Percentiles rank a stretch among this genome's conserved stretches.
These are phyloP conservation scores for Orbicella faveolata DNA, from an alignment of 64 coral and sea anemone species.

Conservation along the genomic window DNA sequence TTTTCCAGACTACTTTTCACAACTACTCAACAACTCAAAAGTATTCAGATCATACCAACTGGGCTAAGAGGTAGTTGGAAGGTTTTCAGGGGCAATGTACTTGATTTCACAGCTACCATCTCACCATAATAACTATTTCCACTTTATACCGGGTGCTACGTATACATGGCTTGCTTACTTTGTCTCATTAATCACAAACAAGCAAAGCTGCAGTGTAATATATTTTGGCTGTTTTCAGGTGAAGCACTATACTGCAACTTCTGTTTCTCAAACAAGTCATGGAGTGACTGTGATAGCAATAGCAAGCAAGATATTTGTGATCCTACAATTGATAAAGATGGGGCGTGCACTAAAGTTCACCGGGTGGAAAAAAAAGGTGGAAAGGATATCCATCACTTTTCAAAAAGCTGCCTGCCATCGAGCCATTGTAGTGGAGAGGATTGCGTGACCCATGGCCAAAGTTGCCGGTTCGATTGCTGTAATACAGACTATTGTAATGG, in stretches of 20 bases:
- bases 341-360: not conserved
- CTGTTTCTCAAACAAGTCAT: not conserved
- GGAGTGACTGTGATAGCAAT: not conserved
- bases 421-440: not conserved
- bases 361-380: not conserved
- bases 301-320: not conserved
- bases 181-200: too few species aligned
- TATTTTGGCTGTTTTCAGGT: not conserved
- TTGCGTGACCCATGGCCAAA: not conserved
- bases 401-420: not conserved
- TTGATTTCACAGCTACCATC: too few species aligned
- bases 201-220: too few species aligned
- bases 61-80: too few species aligned
- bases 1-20: too few species aligned
- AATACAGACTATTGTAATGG: slow-evolving; percentile 3
- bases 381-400: not conserved
- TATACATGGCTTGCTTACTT: too few species aligned
- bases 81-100: too few species aligned
- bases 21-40: too few species aligned
- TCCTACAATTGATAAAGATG: too few species aligned
- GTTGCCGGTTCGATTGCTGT: not conserved
- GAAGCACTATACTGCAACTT: not conserved
- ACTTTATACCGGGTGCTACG: too few species aligned
- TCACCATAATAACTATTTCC: too few species aligned
- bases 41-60: too few species aligned